phyloP scores from a whole-genome alignment of 1,140 invertebrate species.

The Pogonomyrmex californicus region DNA sequence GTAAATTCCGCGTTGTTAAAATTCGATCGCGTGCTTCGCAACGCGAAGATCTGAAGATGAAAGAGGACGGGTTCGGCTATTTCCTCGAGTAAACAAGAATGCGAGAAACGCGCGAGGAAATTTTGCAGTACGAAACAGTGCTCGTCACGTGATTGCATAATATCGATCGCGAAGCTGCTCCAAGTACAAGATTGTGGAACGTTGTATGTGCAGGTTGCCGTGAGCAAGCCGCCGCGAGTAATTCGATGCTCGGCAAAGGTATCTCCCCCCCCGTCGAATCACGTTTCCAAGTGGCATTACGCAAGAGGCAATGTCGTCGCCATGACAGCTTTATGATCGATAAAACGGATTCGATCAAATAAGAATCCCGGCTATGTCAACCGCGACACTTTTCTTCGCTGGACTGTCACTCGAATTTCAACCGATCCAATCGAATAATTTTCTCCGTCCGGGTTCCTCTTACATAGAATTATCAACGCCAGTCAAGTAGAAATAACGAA shows the following conservation, averaged over 20 bases:
- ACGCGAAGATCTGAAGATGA: background rate
- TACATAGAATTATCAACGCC: slow-evolving; percentile 17
- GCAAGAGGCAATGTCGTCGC: slow-evolving; percentile 45
- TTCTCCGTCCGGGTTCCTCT: background rate
- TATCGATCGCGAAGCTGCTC: slow-evolving; percentile 38
- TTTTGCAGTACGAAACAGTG: slow-evolving; percentile 48
- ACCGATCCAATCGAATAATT: slow-evolving; percentile 1
- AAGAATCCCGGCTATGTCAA: background rate
- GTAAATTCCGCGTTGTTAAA: background rate
- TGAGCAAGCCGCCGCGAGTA: slow-evolving; percentile 33
- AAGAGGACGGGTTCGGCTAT: background rate
- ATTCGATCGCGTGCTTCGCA: background rate
- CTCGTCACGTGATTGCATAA: slow-evolving; percentile 60
- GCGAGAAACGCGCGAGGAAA: slow-evolving; percentile 18
- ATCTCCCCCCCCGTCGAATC: slow-evolving; percentile 61
- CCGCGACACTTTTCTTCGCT: background rate
- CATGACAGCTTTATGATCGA: slow-evolving; percentile 66
- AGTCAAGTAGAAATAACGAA: background rate
- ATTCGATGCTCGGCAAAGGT: slow-evolving; percentile 55
- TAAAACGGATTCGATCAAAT: slow-evolving; percentile 41
- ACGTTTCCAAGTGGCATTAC: slow-evolving; percentile 65
- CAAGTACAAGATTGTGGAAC: slow-evolving; percentile 49
- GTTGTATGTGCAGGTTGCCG: slow-evolving; percentile 43
- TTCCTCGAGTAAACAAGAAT: slow-evolving; percentile 3
- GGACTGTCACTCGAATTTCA: slow-evolving; percentile 8